Evolutionary conservation across 2,888 invertebrate species (phyloP).

Genomic region (Clivina fossor): DNA sequence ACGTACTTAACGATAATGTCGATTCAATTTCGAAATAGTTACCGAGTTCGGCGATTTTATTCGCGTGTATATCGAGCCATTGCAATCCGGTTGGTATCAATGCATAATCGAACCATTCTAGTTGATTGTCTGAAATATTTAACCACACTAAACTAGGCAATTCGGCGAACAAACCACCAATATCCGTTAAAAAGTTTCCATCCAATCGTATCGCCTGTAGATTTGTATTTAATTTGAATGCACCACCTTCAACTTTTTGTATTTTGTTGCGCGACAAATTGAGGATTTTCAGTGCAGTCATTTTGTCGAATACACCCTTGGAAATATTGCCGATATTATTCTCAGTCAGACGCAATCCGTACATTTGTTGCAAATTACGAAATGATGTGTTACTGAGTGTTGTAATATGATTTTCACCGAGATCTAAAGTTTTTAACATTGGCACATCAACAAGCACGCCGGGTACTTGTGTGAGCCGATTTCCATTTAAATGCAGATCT

Average conservation of each 20-base stretch:
- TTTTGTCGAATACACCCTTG: slow-evolving; percentile 77
- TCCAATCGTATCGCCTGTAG: slow-evolving; percentile 80
- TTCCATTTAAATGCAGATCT: slow-evolving; percentile 81
- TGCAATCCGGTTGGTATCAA: slow-evolving; percentile 81
- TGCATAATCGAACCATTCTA: slow-evolving; percentile 83
- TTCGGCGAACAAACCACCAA: slow-evolving; percentile 76
- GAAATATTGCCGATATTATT: slow-evolving; percentile 80
- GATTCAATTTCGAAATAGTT: slow-evolving; percentile 85
- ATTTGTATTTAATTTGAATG: slow-evolving; percentile 76
- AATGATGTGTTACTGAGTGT: slow-evolving; percentile 79
- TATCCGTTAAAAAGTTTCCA: slow-evolving; percentile 78
- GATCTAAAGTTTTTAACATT: slow-evolving; percentile 75
- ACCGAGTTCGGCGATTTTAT: slow-evolving; percentile 79
- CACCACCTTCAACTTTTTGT: slow-evolving; percentile 73
- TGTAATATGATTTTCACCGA: slow-evolving; percentile 83
- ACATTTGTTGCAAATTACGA: slow-evolving; percentile 75
- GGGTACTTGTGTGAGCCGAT: slow-evolving; percentile 75
- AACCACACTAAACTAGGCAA: slow-evolving; percentile 81
- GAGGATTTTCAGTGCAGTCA: slow-evolving; percentile 76
- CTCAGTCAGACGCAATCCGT: slow-evolving; percentile 79
- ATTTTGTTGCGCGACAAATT: slow-evolving; percentile 84
- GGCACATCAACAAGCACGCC: slow-evolving; percentile 73
- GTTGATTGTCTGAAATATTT: slow-evolving; percentile 82
- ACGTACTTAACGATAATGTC: slow-evolving; percentile 73
- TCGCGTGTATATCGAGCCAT: slow-evolving; percentile 83